phyloP scores from a whole-genome alignment of 2,888 invertebrate species.

The Piscicola geometra region DNA sequence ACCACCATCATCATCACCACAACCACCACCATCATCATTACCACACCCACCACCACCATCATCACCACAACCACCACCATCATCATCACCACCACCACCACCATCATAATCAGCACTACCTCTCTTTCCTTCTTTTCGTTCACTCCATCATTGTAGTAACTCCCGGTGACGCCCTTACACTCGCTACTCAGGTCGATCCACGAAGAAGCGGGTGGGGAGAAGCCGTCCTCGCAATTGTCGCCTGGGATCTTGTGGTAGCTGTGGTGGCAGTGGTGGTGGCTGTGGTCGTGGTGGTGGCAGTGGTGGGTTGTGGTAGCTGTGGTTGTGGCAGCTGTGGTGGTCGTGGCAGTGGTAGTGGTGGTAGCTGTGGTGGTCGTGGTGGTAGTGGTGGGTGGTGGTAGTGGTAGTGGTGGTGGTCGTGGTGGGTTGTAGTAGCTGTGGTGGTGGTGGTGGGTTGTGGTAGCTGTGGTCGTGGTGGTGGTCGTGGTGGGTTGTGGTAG shows the following conservation, averaged over 20 bases:
- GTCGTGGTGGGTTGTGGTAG: too few relatives aligned
- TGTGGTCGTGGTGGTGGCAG: too few relatives aligned
- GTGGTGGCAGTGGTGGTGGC: too few relatives aligned
- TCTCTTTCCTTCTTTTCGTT: not conserved
- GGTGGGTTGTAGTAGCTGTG: too few relatives aligned
- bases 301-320: too few relatives aligned
- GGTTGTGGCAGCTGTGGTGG: too few relatives aligned
- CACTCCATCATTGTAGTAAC: not conserved
- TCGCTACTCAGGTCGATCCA: slow-evolving; percentile 33
- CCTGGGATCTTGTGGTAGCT: slow-evolving; percentile 47
- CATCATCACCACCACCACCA: not conserved
- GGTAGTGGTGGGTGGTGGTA: too few relatives aligned
- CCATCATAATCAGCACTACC: not conserved
- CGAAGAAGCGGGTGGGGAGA: slow-evolving; percentile 34
- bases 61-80: not conserved
- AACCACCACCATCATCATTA: not conserved
- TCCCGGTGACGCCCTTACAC: slow-evolving; percentile 30
- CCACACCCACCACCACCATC: not conserved
- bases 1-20: not conserved
- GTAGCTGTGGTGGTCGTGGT: too few relatives aligned
- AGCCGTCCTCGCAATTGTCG: slow-evolving; percentile 44
- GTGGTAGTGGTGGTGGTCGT: too few relatives aligned
- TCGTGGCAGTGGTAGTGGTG: too few relatives aligned
- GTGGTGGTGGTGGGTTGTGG: too few relatives aligned
- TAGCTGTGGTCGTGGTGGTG: too few relatives aligned